A percentile compares a stretch with the other conserved stretches of the same genome.
Evolutionary conservation across 2,113 vertebrate genomes (phyloP).

Genomic region (Oncorhynchus clarkii): DNA sequence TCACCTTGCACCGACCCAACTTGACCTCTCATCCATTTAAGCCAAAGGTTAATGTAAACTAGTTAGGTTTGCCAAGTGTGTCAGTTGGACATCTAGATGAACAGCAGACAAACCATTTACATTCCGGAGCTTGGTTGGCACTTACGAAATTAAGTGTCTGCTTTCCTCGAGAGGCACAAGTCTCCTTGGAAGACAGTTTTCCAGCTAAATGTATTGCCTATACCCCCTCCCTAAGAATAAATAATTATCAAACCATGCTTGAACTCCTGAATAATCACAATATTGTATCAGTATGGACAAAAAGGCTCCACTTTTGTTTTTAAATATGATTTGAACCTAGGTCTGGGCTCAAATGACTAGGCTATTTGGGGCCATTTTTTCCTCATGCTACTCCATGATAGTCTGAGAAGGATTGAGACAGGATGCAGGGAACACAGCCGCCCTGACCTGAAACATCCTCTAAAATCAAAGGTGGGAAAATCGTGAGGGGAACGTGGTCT

Average conservation of each 20-base stretch:
- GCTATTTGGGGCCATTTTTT: neutral
- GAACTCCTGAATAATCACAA: no score
- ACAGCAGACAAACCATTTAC: neutral
- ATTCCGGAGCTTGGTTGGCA: no score
- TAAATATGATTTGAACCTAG: no score
- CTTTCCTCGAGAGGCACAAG: no score
- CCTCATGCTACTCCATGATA: neutral
- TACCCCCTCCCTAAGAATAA: no score
- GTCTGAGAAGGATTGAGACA: constrained; percentile 13
- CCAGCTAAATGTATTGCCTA: no score
- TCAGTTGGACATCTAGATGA: neutral
- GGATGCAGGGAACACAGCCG: constrained; percentile 22
- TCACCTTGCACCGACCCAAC: neutral
- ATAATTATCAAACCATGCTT: no score
- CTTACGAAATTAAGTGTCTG: no score
- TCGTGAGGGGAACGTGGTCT: constrained; percentile 3
- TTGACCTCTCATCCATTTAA: constrained; percentile 5
- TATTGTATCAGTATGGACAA: no score
- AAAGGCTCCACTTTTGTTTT: no score
- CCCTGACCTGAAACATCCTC: constrained; percentile 33
- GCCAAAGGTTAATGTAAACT: constrained; percentile 6
- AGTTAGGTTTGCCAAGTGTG: neutral
- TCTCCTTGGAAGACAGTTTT: no score
- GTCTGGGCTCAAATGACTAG: neutral
- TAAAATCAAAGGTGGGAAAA: constrained; percentile 26